Conservation (phyloP, 2,113 vertebrate genomes). For the Trachemys scripta region DNA sequence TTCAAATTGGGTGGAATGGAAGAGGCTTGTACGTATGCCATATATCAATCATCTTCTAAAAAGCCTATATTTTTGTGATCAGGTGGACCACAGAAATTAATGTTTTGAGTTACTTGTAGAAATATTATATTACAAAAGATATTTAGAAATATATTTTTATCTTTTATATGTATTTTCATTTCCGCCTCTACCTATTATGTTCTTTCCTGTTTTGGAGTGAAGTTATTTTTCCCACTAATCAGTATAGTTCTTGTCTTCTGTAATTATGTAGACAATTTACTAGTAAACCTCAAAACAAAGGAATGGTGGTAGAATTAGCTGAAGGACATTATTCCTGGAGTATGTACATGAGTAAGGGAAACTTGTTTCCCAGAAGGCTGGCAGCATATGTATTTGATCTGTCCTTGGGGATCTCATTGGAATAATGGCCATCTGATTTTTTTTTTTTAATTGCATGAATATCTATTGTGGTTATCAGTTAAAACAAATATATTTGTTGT, state of each 20-base stretch:
- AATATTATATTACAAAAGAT: slow-evolving; percentile 6
- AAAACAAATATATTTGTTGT: slow-evolving; percentile 61
- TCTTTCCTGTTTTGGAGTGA: not conserved
- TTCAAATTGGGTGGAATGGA: not conserved
- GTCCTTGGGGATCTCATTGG: slow-evolving; percentile 58
- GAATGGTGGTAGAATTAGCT: slow-evolving; percentile 2
- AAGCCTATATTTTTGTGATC: not conserved
- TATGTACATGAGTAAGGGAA: slow-evolving; percentile 47
- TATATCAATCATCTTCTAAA: not conserved
- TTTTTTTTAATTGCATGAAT: slow-evolving; percentile 61
- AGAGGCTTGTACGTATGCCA: not conserved
- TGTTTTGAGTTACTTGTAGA: not conserved
- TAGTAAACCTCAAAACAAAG: slow-evolving; percentile 52
- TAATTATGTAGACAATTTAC: slow-evolving; percentile 14
- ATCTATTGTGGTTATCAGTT: slow-evolving; percentile 74
- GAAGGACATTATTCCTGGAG: slow-evolving; percentile 63
- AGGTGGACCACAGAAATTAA: slow-evolving; percentile 1
- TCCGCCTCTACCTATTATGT: not conserved
- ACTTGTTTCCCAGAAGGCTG: slow-evolving; percentile 58
- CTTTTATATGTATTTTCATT: not conserved
- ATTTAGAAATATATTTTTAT: not conserved
- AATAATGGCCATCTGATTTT: slow-evolving; percentile 60
- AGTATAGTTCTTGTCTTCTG: slow-evolving; percentile 12
- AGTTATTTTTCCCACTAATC: not conserved
- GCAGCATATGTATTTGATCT: slow-evolving; percentile 49